These are phyloP conservation scores for Allacma fusca DNA, from an alignment of 2,888 invertebrate genomes.

Conservation along the genomic window DNA sequence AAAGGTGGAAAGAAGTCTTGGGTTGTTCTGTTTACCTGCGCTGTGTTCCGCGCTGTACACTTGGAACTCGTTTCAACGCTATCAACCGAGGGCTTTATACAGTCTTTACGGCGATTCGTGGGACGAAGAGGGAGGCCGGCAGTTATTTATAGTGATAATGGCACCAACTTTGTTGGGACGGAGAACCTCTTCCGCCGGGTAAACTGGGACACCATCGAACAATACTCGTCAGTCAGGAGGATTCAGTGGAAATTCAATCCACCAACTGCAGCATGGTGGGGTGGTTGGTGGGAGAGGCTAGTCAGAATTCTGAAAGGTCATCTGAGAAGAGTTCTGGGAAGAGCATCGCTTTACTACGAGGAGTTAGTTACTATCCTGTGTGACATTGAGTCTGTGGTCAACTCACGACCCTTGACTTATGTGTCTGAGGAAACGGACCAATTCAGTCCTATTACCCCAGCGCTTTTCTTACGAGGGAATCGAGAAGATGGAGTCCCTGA, in stretches of 20 bases:
- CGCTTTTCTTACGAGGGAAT: neutral
- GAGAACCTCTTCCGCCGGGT: neutral
- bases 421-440: constrained; percentile 60
- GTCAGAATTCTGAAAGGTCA: constrained; percentile 51
- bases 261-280: constrained; percentile 33
- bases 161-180: constrained; percentile 53
- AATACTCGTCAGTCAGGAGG: neutral
- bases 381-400: constrained; percentile 62
- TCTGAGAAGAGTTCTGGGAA: constrained; percentile 29
- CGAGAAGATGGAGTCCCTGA: constrained; percentile 11
- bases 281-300: constrained; percentile 51
- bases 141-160: constrained; percentile 50
- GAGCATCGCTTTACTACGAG: constrained; percentile 12
- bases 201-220: constrained; percentile 31
- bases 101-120: constrained; percentile 39
- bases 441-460: constrained; percentile 59
- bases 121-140: constrained; percentile 31
- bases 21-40: constrained; percentile 47
- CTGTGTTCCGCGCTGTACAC: constrained; percentile 45
- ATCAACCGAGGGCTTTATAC: constrained; percentile 46
- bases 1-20: constrained; percentile 50
- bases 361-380: constrained; percentile 27
- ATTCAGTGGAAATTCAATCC: constrained; percentile 41
- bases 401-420: constrained; percentile 61
- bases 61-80: constrained; percentile 47